A percentile compares a stretch with the other conserved stretches of the same genome.
Conservation (phyloP, 2,113 vertebrate genomes). For the Caranx melampygus region DNA sequence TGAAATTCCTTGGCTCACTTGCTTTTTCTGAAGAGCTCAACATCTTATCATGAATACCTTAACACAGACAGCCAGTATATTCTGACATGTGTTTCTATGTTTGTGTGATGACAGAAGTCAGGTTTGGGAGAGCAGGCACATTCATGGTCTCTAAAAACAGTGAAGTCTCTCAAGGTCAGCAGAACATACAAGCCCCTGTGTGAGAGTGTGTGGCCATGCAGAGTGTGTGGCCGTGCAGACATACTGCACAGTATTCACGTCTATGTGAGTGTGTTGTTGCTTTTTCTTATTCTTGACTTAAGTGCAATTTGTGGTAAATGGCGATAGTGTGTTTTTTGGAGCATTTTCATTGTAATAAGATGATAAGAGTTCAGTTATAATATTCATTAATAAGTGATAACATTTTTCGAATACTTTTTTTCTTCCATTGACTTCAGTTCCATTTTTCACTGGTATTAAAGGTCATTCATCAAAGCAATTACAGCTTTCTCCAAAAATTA, state of each 20-base stretch:
- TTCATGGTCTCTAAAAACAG: slow-evolving; percentile 32
- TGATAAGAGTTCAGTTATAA: too few species aligned
- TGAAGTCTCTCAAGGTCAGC: slow-evolving; percentile 23
- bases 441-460: not conserved
- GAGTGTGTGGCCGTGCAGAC: slow-evolving; percentile 2
- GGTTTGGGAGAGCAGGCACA: slow-evolving; percentile 14
- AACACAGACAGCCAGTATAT: not conserved
- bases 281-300: not conserved
- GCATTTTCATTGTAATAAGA: too few species aligned
- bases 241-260: not conserved
- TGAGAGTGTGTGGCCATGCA: slow-evolving; percentile 16
- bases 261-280: not conserved
- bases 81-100: not conserved
- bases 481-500: not conserved
- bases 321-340: too few species aligned
- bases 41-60: not conserved
- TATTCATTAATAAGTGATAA: too few species aligned
- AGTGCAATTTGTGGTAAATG: not conserved
- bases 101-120: slow-evolving; percentile 8
- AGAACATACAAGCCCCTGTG: slow-evolving; percentile 33
- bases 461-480: slow-evolving; percentile 2
- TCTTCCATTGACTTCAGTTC: too few species aligned
- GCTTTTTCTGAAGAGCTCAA: too few species aligned
- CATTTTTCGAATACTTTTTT: too few species aligned
- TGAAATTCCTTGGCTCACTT: not conserved